A percentile compares a stretch with the other conserved stretches of the same genome.
phyloP scores from a whole-genome alignment of 2,888 invertebrate genomes.

The Adela reaumurella region DNA sequence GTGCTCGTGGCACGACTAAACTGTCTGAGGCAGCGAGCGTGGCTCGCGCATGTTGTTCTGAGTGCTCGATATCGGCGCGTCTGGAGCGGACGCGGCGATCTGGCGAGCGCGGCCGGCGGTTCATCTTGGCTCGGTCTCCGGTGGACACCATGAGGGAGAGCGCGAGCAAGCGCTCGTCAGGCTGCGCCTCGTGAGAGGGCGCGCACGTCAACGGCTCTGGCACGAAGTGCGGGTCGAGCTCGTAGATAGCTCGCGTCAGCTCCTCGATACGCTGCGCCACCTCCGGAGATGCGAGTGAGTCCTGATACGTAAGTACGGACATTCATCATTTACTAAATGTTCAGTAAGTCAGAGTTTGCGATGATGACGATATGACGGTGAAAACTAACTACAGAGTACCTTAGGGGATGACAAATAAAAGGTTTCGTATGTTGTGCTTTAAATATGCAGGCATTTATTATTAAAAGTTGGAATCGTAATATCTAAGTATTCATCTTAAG shows the following conservation, averaged over 20 bases:
- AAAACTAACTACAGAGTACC: background rate
- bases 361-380: background rate
- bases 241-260: conserved; percentile 68
- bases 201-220: conserved; percentile 45
- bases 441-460: background rate
- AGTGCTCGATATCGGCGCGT: conserved; percentile 8
- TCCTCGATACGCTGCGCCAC: conserved; percentile 68
- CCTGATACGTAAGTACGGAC: conserved; percentile 64
- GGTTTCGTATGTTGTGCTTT: background rate
- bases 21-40: background rate
- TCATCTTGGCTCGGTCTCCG: conserved; percentile 24
- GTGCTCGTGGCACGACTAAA: conserved; percentile 13
- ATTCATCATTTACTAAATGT: conserved; percentile 40
- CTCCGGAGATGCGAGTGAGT: conserved; percentile 60
- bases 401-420: background rate
- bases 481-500: conserved; percentile 27
- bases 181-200: conserved; percentile 28
- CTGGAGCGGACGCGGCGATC: conserved; percentile 26
- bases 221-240: conserved; percentile 71
- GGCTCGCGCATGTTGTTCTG: conserved; percentile 5
- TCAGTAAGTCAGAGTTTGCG: background rate
- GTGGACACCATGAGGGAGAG: conserved; percentile 11
- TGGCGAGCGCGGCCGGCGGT: conserved; percentile 51
- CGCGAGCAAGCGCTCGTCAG: conserved; percentile 9
- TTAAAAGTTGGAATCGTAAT: background rate